Conservation (phyloP, 2,797 vertebrate genomes). For the Benthosema pterotum region DNA sequence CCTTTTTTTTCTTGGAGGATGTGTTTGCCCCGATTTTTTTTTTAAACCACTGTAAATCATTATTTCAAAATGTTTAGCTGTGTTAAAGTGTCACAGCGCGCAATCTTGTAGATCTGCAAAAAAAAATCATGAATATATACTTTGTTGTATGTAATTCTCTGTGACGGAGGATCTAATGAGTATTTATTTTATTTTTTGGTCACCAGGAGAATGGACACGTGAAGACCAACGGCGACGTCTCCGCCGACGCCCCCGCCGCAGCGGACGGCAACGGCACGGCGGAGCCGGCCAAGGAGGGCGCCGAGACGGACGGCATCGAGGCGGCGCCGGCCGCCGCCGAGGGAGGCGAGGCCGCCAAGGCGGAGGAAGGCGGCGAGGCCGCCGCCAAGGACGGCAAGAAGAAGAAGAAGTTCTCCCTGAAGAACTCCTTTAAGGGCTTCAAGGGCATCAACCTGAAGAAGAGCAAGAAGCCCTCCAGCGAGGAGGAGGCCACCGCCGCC, state of each 20-base stretch:
- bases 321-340: slow-evolving; percentile 81
- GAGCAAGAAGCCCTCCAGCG: slow-evolving; percentile 86
- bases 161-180: too few species aligned
- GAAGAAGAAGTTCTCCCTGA: slow-evolving; percentile 95
- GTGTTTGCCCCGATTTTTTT: too few species aligned
- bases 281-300: slow-evolving; percentile 78
- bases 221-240: slow-evolving; percentile 90
- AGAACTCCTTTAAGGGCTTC: slow-evolving; percentile 93
- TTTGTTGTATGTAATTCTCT: too few species aligned
- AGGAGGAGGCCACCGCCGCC: slow-evolving; percentile 72
- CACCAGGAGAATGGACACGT: slow-evolving; percentile 93
- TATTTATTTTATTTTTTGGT: slow-evolving; percentile 1
- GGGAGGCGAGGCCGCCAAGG: slow-evolving; percentile 75
- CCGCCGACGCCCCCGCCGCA: slow-evolving; percentile 78
- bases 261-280: slow-evolving; percentile 84
- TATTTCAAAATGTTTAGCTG: too few species aligned
- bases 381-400: slow-evolving; percentile 90
- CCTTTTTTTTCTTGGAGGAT: too few species aligned
- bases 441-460: slow-evolving; percentile 92
- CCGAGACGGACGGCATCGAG: slow-evolving; percentile 82
- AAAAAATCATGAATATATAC: too few species aligned
- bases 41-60: too few species aligned
- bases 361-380: slow-evolving; percentile 81
- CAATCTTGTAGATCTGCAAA: too few species aligned
- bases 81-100: too few species aligned